Evolutionary conservation across 2,113 vertebrate genomes (phyloP).

Genomic region (Passer montanus): DNA sequence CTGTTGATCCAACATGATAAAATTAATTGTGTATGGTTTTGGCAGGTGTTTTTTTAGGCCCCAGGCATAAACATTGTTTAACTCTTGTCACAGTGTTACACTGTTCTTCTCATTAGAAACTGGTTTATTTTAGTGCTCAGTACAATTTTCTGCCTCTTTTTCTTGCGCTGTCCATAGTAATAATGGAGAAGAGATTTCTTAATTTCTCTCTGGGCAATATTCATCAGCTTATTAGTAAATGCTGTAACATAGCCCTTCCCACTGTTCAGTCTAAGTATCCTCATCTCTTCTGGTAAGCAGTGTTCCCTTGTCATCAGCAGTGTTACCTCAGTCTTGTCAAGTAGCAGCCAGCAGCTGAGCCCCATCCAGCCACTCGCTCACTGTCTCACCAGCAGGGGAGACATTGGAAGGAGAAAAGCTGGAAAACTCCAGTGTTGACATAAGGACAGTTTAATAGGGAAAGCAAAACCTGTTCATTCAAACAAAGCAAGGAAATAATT

Average conservation of each 20-base stretch:
- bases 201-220: neutral
- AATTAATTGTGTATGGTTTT: neutral
- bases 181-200: neutral
- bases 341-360: neutral
- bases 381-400: neutral
- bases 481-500: neutral
- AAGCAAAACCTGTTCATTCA: neutral
- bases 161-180: neutral
- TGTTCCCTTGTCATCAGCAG: neutral
- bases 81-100: neutral
- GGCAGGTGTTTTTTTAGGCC: neutral
- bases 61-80: neutral
- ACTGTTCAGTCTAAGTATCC: neutral
- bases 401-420: neutral
- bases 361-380: rapidly evolving
- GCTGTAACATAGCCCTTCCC: neutral
- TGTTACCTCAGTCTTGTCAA: neutral
- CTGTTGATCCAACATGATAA: neutral
- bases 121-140: neutral
- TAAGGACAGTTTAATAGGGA: neutral
- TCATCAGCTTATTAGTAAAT: neutral
- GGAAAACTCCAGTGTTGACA: neutral
- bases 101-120: neutral
- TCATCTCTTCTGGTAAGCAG: neutral
- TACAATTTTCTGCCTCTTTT: neutral